Evolutionary conservation across 2,113 vertebrate species (phyloP).

Genomic region (Tursiops truncatus): DNA sequence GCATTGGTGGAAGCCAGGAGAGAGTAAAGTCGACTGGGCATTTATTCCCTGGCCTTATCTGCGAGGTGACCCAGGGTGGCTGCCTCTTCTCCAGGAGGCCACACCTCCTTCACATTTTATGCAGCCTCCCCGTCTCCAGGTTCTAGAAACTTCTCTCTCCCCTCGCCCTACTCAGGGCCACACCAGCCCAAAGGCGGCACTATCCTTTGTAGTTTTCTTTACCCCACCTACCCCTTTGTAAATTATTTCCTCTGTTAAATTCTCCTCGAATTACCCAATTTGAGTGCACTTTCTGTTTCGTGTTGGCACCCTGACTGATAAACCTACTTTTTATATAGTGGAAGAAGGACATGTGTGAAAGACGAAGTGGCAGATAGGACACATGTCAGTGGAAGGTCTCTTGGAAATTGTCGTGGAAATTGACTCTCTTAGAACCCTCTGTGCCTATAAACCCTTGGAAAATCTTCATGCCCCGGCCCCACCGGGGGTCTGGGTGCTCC

Average conservation of each 20-base stretch:
- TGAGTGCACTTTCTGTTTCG: neutral
- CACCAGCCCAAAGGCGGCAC: neutral
- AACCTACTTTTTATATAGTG: neutral
- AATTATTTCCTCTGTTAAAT: neutral
- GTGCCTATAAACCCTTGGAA: neutral
- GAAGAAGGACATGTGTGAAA: neutral
- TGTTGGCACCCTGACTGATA: neutral
- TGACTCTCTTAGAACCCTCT: neutral
- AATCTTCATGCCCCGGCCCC: accelerated
- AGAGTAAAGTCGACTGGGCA: neutral
- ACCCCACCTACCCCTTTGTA: neutral
- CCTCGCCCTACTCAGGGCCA: neutral
- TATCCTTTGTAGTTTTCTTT: neutral
- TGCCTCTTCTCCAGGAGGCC: neutral
- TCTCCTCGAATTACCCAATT: neutral
- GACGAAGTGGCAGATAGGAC: neutral
- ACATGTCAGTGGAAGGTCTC: neutral
- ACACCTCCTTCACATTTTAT: neutral
- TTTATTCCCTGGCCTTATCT: neutral
- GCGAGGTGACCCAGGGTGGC: neutral
- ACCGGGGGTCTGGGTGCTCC: neutral
- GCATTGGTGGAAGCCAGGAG: accelerated
- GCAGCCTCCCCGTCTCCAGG: neutral
- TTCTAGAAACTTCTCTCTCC: neutral
- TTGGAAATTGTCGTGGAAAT: neutral